These are phyloP conservation scores for Rhea pennata DNA, from an alignment of 2,113 vertebrate genomes.

Conservation along the genomic window DNA sequence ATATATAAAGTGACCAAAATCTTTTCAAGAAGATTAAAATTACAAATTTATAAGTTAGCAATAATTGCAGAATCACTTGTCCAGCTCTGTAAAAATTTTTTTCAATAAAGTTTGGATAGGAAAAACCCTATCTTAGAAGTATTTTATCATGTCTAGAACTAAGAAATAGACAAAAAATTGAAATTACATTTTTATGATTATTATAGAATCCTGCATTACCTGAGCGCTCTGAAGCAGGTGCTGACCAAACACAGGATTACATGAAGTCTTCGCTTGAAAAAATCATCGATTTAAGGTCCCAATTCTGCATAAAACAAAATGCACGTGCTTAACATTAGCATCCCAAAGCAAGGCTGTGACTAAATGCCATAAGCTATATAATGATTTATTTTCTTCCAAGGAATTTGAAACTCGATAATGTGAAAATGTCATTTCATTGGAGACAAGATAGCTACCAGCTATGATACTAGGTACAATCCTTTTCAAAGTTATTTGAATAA, in stretches of 20 bases:
- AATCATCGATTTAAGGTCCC: background rate
- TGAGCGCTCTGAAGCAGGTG: background rate
- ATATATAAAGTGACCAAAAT: background rate
- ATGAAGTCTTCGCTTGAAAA: background rate
- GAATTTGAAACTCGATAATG: background rate
- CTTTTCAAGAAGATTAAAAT: background rate
- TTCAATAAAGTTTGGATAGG: no score
- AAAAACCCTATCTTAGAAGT: background rate
- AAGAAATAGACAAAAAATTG: background rate
- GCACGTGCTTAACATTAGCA: background rate
- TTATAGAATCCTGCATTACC: background rate
- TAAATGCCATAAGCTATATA: background rate
- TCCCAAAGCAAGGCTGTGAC: background rate
- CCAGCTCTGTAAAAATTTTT: no score
- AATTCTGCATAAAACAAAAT: background rate
- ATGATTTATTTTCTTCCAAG: background rate
- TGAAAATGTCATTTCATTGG: background rate
- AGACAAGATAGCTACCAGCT: constrained; percentile 43
- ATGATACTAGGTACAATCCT: background rate
- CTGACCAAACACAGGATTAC: background rate
- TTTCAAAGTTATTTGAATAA: constrained; percentile 37
- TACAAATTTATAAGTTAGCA: background rate
- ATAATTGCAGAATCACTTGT: background rate
- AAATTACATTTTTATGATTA: background rate
- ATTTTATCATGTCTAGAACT: background rate